phyloP scores from a whole-genome alignment of 2,113 vertebrate species.

The Oryzias woworae region DNA sequence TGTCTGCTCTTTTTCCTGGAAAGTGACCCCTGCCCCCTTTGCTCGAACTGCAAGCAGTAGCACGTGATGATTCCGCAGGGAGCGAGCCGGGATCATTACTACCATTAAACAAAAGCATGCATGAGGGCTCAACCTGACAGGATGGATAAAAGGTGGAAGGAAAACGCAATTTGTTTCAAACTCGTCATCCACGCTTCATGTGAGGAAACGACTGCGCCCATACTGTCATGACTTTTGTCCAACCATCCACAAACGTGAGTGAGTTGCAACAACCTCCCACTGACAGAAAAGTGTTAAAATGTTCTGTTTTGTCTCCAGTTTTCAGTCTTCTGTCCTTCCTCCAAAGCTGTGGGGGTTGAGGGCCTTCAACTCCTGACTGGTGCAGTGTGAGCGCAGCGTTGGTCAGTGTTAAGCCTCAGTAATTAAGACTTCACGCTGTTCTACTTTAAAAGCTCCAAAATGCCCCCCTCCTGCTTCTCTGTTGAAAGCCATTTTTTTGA shows the following conservation, averaged over 20 bases:
- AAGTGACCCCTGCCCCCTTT: constrained; percentile 8
- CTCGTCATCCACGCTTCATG: constrained; percentile 19
- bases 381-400: constrained; percentile 60
- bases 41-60: constrained; percentile 40
- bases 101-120: constrained; percentile 54
- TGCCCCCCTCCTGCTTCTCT: constrained; percentile 16
- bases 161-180: constrained; percentile 29
- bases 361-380: constrained; percentile 70
- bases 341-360: constrained; percentile 45
- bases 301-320: constrained; percentile 41
- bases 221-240: constrained; percentile 25
- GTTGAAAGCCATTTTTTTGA: constrained; percentile 63
- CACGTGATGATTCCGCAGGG: constrained; percentile 66
- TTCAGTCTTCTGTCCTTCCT: constrained; percentile 59
- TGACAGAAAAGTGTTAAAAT: constrained; percentile 27
- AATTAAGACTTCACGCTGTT: constrained; percentile 79
- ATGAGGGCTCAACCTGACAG: constrained; percentile 56
- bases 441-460: constrained; percentile 73
- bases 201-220: constrained; percentile 23
- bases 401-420: constrained; percentile 68
- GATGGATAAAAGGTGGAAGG: constrained; percentile 22
- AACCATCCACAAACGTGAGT: constrained; percentile 26
- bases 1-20: constrained; percentile 35
- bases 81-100: constrained; percentile 59
- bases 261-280: constrained; percentile 24